Evolutionary conservation across 2,113 vertebrate genomes (phyloP), one percentile per base, ranked within the genome.

Genomic region (Himantopus leucocephalus): DNA sequence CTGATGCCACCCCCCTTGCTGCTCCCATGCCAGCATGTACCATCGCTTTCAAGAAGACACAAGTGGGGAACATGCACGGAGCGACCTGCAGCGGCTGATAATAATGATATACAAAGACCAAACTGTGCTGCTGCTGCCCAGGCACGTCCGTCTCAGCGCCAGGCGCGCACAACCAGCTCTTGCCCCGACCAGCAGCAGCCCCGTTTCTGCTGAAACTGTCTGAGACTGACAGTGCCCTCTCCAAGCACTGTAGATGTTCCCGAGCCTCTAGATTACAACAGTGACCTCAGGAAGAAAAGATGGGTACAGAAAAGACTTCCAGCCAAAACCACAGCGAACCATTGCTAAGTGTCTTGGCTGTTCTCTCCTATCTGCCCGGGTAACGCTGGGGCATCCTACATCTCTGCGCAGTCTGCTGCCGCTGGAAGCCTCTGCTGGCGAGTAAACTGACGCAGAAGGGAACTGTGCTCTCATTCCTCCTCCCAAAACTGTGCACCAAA

Each of bases 11-110:
- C 26, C 52, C 50, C 43, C 60, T 34, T 32, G 20, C 67, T 58
- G 50, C 73, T n/a, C 24, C 4, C 41, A 22, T 0, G 15, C 66
- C 7, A 5, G 20, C 41, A 50, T 1, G 1, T 10, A 41, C 37
- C 3, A 1, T 23, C 4, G 1, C 68, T 20, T 35, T 48, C 50
- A 50, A 21, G 67, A 41, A 5, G 41, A 20, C 20, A 6, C 0
- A 3, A 24, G 39, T 7, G 2, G 39, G 48, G 39, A 64, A 30
- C 10, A 3, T 5, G 15, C 29, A 29, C 0, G 5, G 50, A 56
- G 75, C 1, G 3, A 35, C 34, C 53, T 20, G 30, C 52, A 20
- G 72, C 2, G 2, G 52, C 58, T 21, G 67, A n/a, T n/a, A 17
- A 5, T 12, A 21, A 27, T 2, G 7, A 60, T 9, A 22, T 2